Evolutionary conservation across 1,140 invertebrate genomes (phyloP).

Genomic region (Pteromalus puparum): DNA sequence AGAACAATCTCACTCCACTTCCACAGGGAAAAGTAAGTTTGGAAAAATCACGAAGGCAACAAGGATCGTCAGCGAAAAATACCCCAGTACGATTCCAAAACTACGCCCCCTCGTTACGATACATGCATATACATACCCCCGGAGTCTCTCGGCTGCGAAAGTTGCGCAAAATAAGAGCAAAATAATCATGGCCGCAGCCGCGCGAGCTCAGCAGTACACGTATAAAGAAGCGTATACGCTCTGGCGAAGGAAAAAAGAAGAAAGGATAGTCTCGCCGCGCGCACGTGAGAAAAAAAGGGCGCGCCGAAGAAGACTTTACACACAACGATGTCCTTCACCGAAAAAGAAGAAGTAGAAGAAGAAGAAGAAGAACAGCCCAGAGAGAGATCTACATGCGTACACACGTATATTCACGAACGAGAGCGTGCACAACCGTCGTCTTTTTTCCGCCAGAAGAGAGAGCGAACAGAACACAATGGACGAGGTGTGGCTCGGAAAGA

Average conservation of each 20-base stretch:
- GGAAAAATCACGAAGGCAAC: too few relatives aligned
- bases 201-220: too few relatives aligned
- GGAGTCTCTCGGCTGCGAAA: background rate
- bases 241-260: background rate
- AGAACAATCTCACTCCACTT: background rate
- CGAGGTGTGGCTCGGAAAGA: constrained; percentile 39
- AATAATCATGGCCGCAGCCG: background rate
- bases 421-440: background rate
- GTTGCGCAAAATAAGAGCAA: constrained; percentile 17
- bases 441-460: background rate
- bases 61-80: background rate
- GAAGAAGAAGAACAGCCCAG: too few relatives aligned
- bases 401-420: background rate
- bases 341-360: background rate
- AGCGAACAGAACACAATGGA: constrained; percentile 11
- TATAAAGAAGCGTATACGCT: background rate
- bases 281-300: constrained; percentile 29
- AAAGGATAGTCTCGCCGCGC: background rate
- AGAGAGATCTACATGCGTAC: background rate
- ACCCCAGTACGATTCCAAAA: background rate
- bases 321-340: background rate
- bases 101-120: background rate
- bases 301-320: background rate
- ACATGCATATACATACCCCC: too few relatives aligned
- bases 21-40: too few relatives aligned